Evolutionary conservation across 2,888 invertebrate genomes (phyloP).

Genomic region (Dicycla oo): DNA sequence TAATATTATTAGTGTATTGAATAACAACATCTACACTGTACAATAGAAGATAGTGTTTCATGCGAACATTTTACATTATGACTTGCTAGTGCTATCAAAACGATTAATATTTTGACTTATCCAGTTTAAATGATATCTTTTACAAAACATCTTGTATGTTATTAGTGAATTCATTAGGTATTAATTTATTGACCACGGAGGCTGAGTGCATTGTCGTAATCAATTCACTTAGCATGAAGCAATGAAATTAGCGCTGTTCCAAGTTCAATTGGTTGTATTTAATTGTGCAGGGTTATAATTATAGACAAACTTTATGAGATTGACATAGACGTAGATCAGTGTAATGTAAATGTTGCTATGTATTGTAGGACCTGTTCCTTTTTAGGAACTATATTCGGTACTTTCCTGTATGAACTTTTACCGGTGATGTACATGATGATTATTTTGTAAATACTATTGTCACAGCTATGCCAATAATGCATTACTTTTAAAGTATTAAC

Average conservation of each 20-base stretch:
- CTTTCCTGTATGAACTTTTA: not conserved
- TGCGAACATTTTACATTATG: not conserved
- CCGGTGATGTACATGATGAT: not conserved
- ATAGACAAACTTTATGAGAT: constrained; percentile 20
- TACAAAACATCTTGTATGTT: not conserved
- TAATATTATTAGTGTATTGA: not conserved
- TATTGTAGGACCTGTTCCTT: not conserved
- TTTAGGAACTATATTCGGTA: not conserved
- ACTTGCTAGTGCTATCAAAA: not conserved
- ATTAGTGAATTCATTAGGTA: not conserved
- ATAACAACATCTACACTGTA: not conserved
- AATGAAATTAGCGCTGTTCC: not conserved
- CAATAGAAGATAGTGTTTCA: constrained; percentile 5
- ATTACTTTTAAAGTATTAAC: not conserved
- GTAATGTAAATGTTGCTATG: constrained; percentile 2
- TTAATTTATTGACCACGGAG: constrained; percentile 9
- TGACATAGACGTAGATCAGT: constrained; percentile 19
- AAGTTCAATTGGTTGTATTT: constrained; percentile 30
- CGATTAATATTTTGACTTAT: not conserved
- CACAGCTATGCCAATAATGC: not conserved
- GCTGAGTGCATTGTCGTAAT: constrained; percentile 4
- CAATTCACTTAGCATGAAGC: no score
- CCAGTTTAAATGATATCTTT: not conserved
- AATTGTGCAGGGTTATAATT: constrained; percentile 49
- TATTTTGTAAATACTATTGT: constrained; percentile 8